Base-by-base conservation (phyloP, 1,140 invertebrate genomes). In the Helicorthomorpha holstii region DNA sequence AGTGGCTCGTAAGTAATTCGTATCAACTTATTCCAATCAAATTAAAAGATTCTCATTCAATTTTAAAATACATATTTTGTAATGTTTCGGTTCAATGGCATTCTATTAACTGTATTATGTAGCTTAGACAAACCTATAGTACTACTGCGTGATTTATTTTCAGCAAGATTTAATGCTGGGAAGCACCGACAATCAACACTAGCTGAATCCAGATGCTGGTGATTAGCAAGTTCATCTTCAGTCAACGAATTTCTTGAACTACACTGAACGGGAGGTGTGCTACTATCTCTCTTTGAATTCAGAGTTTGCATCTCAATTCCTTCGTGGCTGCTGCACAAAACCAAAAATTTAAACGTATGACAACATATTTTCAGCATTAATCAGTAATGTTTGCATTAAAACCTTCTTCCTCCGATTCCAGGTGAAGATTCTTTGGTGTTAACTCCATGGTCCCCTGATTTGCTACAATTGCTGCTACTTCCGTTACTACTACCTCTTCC, bases 241-340 rank as follows among this genome's bases (percentile, higher is more conserved):
- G 69, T 65, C 55, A 69, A 72, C 16, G 76, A 78, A 54, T 76
- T 76, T 21, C 75, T 65, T 10, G 76, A 77, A 57, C 73, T 76
- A 63, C 75, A 76, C 59, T 73, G 74, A 21, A 68, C 67, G 19
- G 69, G 69, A 12, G 75, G 76, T 29, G 75, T 78, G 52, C 71
- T 69, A 49, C 66, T 71, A 34, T 60, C 56, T 24, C 57, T 63
- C 64, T 73, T 68, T 66, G 57, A 71, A 58, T 71, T 73, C 48
- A 90, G 68, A 48, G 84, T 80, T 70, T 85, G 80, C 67, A 92
- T 73, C 68, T 92, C 87, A 65, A 92, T 86, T 23, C 80, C 81
- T 65, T 85, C 82, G 56, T 80, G 73, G 52, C 79, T 80, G 61
- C 22, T 27, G 41, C 21, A 46, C 1, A 29, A 49, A 43, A 52